Evolutionary conservation across 2,797 vertebrate genomes (phyloP), one percentile per base, ranked within the genome.

Genomic region (Semotilus atromaculatus): DNA sequence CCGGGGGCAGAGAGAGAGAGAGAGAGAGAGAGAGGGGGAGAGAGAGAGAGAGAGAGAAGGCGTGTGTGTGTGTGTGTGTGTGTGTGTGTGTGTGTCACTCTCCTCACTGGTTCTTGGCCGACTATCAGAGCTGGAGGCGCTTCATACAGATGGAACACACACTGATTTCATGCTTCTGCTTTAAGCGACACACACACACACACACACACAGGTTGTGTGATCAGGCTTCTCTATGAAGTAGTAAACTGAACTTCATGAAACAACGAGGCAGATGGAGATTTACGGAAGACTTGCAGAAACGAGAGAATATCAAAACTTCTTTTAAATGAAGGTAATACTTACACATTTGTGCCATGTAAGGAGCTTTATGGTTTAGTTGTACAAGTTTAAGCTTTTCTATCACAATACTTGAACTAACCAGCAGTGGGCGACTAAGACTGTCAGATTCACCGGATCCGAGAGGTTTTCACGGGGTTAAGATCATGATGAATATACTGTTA

Each of bases 181-280:
- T 79, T 60, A 79, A 66, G 75, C 3, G 19, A 45, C 16, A 71
- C 78, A 66, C 66, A 81, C 85, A 87, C 45, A 72, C 38, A 68
- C 66, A 6, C 45, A 8, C 23, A 13, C 43, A 10, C 58, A 29
- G 14, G 68, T 71, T 72, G 40, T 45, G n/a, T 45, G 70, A 72
- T 48, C 14, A 5, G n/a, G 26, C 16, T 72, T 18, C 26, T 48
- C 70, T 72, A 5, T 51, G 18, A 21, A 73, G 71, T 31, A 10
- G 19, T 19, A 73, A 73, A 21, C 40, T 45, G 14, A 70, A n/a
- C 68, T 43, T 45, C 68, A 45, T 45, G 36, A 70, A 23, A 68
- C 21, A 40, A 29, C 0, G 18, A 73, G 71, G 9, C 72, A 53
- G 45, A 53, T 23, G 29, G 29, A 74, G 72, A 74, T 31, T 53